These are phyloP conservation scores for Hippocampus zosterae DNA, from an alignment of 2,113 vertebrate species.

Conservation along the genomic window DNA sequence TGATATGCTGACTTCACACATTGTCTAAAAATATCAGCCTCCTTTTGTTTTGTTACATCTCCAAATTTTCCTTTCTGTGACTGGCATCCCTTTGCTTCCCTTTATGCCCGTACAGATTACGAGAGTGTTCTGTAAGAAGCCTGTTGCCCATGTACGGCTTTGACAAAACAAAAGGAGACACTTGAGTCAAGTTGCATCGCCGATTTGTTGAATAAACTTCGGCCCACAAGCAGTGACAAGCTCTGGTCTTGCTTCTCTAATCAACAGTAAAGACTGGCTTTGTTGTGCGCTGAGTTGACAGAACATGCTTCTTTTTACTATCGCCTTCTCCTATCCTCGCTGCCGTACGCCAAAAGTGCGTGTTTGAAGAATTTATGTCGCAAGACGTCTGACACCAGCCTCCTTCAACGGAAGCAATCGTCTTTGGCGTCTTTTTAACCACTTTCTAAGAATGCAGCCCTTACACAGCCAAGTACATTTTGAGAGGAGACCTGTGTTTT, in stretches of 20 bases:
- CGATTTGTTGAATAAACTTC: slow-evolving; percentile 33
- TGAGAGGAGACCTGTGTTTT: slow-evolving; percentile 8
- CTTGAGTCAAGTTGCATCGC: slow-evolving; percentile 49
- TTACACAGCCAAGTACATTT: background rate
- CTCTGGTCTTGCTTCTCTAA: slow-evolving; percentile 43
- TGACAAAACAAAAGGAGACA: slow-evolving; percentile 30
- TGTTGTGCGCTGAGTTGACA: slow-evolving; percentile 40
- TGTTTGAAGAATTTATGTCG: background rate
- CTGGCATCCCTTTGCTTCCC: background rate
- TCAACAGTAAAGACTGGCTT: slow-evolving; percentile 44
- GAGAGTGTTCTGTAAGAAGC: slow-evolving; percentile 12
- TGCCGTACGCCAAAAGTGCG: slow-evolving; percentile 5
- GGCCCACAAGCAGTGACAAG: slow-evolving; percentile 54
- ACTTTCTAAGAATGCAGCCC: slow-evolving; percentile 16
- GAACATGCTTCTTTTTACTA: slow-evolving; percentile 25
- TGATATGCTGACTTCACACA: no score
- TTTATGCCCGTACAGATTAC: background rate
- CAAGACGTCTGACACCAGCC: background rate
- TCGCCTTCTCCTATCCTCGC: slow-evolving; percentile 46
- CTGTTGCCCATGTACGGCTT: slow-evolving; percentile 11
- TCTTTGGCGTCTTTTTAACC: background rate
- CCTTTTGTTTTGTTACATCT: background rate
- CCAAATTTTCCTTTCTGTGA: slow-evolving; percentile 13
- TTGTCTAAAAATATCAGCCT: no score
- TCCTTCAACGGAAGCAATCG: background rate